Base-by-base conservation (phyloP, 2,888 invertebrate species). In the Dryococelus australis region DNA sequence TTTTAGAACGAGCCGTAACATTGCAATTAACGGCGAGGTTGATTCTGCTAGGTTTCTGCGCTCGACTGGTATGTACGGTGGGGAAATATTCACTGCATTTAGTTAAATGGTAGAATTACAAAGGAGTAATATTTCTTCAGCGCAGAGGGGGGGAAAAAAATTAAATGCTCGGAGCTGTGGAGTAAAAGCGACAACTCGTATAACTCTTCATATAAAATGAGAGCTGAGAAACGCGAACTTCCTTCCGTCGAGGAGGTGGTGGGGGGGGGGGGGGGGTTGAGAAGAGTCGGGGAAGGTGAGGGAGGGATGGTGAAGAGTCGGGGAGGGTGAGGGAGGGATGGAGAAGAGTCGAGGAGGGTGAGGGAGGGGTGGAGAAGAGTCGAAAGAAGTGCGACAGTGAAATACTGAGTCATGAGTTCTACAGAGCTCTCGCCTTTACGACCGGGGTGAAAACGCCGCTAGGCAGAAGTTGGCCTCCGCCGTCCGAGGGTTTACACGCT, bases 201-300 rank as follows among this genome's bases (percentile, higher is more conserved):
- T 65, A 65, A 65, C 65, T 65, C 65, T 65, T 65, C 65, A 65
- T 65, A 65, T 65, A 65, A 65, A 65, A n/a, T n/a, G 24, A 65
- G 65, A 20, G n/a, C 65, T 65, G 12, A n/a, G 65, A 65, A 65
- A 65, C n/a, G 65, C 8, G 20, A 16, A 9, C 65, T 65, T 20
- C n/a, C 65, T 65, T 65, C 47, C 8, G 47, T 0, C 8, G 47
- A 0, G 47, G 0, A 8, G 47, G 8, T 47, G 47, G 12, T 47
- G 47, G 4, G 47, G 0, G 47, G 47, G 8, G 47, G 16, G 47
- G 8, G 47, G 10, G 10, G 16, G 12, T n/a, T n/a, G n/a, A n/a
- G n/a, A n/a, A n/a, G n/a, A n/a, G n/a, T n/a, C n/a, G 16, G 8
- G 16, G 35, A 47, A 8, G 47, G 4, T 3, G 8, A 16, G 47